Evolutionary conservation across 2,888 invertebrate genomes (phyloP).

Genomic region (Cartodere bifasciata): DNA sequence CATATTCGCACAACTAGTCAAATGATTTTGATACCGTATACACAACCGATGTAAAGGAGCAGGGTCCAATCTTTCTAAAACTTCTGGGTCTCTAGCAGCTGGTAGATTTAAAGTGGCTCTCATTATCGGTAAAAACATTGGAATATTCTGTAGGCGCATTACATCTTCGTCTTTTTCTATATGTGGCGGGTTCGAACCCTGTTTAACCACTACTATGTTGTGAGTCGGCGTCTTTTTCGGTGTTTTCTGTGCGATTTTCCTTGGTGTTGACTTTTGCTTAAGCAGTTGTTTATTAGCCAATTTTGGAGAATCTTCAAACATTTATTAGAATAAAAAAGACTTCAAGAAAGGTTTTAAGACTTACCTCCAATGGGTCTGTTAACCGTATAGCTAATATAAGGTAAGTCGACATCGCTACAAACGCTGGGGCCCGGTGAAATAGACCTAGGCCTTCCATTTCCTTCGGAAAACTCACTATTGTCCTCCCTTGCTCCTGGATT

Average conservation of each 20-base stretch:
- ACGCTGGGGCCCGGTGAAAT: slow-evolving; percentile 80
- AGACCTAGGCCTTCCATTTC: slow-evolving; percentile 50
- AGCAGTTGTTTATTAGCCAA: slow-evolving; percentile 46
- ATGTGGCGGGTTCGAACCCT: slow-evolving; percentile 46
- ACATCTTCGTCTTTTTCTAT: slow-evolving; percentile 67
- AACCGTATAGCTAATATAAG: slow-evolving; percentile 83
- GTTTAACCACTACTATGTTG: slow-evolving; percentile 74
- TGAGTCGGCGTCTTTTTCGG: slow-evolving; percentile 43
- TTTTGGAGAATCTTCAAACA: slow-evolving; percentile 64
- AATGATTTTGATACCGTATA: slow-evolving; percentile 69
- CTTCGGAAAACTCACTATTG: slow-evolving; percentile 24
- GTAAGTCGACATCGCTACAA: slow-evolving; percentile 78
- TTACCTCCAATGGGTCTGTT: slow-evolving; percentile 77
- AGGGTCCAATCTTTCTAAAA: slow-evolving; percentile 61
- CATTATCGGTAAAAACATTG: slow-evolving; percentile 88
- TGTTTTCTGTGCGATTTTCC: slow-evolving; percentile 33
- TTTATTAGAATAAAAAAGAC: too few relatives aligned
- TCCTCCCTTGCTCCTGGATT: slow-evolving; percentile 29
- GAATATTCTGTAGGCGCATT: slow-evolving; percentile 59
- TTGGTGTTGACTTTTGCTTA: slow-evolving; percentile 24
- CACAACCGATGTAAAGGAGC: slow-evolving; percentile 60
- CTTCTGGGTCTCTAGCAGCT: slow-evolving; percentile 74
- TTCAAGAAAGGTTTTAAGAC: too few relatives aligned
- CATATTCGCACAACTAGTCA: slow-evolving; percentile 69
- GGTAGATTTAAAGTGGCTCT: slow-evolving; percentile 76